Evolutionary conservation across 2,113 vertebrate species (phyloP), one percentile per base, ranked within the genome.

Genomic region (Hippocampus barbouri): DNA sequence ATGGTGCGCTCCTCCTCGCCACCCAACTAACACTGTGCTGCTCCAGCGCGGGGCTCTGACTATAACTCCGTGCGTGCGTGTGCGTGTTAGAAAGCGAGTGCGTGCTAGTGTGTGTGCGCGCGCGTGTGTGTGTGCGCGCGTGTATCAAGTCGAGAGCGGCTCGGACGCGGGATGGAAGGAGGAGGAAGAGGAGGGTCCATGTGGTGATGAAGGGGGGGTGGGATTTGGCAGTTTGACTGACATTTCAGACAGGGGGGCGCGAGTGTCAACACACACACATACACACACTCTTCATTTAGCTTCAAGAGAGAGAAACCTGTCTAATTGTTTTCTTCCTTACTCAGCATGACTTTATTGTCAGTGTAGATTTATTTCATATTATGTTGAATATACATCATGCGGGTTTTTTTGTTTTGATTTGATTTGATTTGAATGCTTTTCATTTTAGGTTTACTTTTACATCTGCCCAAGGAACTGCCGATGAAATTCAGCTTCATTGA

Each of bases 81-180:
- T 27, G 56, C 2, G 25, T 5, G 11, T 14, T 9, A 15, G 10
- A 27, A 25, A 25, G 57, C 10, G 72, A 14, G 41, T 20, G 23
- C 8, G n/a, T 54, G 43, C 69, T 30, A 5, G 5, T 71, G 65
- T 45, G 47, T 40, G 51, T 9, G 30, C n/a, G 65, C n/a, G n/a
- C 8, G 64, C 40, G 56, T 18, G 43, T 25, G 23, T 8, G 66
- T 11, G 0, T 0, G 30, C 25, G 60, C 4, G 59, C 7, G 27
- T 0, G 15, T 12, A 49, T 73, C 83, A 87, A 86, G 81, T 90
- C 85, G 79, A 83, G 79, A 65, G 72, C 79, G 81, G 49, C 34
- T 83, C 75, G 75, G 83, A 78, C 45, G 78, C 74, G 82, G 83
- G 82, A 86, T 85, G 81, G 76, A 88, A 77, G 66, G 80, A 83